Evolutionary conservation across 2,888 invertebrate genomes (phyloP).

Genomic region (Drosophila mayaguana): DNA sequence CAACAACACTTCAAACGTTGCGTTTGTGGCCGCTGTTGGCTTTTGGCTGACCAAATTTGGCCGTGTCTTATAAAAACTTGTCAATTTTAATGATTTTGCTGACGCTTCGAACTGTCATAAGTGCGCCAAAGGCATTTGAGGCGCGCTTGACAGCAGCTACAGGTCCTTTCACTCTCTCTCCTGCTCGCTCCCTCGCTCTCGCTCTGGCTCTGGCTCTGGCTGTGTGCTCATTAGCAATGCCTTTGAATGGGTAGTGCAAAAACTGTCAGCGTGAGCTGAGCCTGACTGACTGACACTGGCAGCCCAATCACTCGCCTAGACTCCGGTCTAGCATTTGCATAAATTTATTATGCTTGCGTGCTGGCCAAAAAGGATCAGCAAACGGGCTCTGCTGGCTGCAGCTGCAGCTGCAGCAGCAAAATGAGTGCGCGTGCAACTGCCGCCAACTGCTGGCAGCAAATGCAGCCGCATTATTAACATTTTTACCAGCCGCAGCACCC

Average conservation of each 20-base stretch:
- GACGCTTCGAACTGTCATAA: conserved; percentile 83
- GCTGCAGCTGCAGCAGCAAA: conserved; percentile 37
- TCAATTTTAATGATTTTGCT: conserved; percentile 83
- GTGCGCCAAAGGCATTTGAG: conserved; percentile 77
- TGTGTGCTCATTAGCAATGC: conserved; percentile 71
- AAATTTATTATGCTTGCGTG: conserved; percentile 73
- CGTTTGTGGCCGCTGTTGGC: conserved; percentile 43
- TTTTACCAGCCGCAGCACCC: conserved; percentile 54
- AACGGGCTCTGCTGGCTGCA: not conserved
- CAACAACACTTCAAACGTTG: conserved; percentile 74
- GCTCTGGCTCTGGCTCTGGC: not conserved
- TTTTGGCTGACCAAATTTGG: conserved; percentile 78
- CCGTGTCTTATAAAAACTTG: conserved; percentile 75
- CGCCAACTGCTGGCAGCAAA: conserved; percentile 58
- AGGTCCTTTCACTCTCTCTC: conserved; percentile 26
- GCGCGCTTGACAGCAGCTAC: conserved; percentile 29
- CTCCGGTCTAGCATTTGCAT: conserved; percentile 65
- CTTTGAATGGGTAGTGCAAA: conserved; percentile 56
- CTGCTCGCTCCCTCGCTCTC: not conserved
- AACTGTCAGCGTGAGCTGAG: conserved; percentile 61
- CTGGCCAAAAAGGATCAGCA: conserved; percentile 60
- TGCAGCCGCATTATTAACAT: conserved; percentile 78
- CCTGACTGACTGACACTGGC: conserved; percentile 49
- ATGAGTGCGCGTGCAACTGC: conserved; percentile 66
- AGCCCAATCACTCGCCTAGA: conserved; percentile 49